Evolutionary conservation across 2,888 invertebrate species (phyloP), one percentile per base, ranked within the genome.

Genomic region (Dorcus parallelipipedus): DNA sequence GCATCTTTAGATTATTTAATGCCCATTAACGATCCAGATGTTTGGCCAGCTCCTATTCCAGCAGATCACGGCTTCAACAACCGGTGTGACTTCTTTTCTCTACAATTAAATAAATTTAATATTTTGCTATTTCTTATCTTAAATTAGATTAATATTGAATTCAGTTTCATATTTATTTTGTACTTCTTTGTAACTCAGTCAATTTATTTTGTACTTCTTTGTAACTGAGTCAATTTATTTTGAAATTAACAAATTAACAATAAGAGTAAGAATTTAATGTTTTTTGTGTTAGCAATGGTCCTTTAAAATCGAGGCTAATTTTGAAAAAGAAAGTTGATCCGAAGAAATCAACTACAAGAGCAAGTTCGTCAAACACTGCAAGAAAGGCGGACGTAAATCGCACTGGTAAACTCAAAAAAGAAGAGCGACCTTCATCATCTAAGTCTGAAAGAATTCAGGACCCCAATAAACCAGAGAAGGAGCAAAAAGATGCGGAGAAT

Each of bases 41-140:
- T 93, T 2, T 96, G 96, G 95, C 92, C 93, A 5, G 86, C 93
- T 26, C 89, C 93, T 61, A 88, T 88, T 56, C 88, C 87, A 56
- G 87, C 86, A 3, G 89, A 90, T 74, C 91, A 90, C 81, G 89
- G 86, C 56, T 71, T 58, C 49, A 52, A 51, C 42, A 49, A 40
- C 54, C 54, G 64, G 64, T 65, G 59, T 26, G 48, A 55, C 38
- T 43, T 52, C 9, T 23, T 40, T 48, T 20, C 9, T 39, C 9
- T 43, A 50, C 3, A 45, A 17, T 45, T 3, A 45, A 47, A 42
- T 8, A 8, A 47, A 23, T 47, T 47, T 51, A 9, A 39, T 41
- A n/a, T 45, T 14, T 43, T 10, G n/a, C 26, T 8, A 42, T 43
- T 14, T 33, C 39, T 43, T 10, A 8, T 48, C 5, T 20, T 23